Evolutionary conservation across 1,140 invertebrate genomes (phyloP).

Genomic region (Globodera ellingtonae): DNA sequence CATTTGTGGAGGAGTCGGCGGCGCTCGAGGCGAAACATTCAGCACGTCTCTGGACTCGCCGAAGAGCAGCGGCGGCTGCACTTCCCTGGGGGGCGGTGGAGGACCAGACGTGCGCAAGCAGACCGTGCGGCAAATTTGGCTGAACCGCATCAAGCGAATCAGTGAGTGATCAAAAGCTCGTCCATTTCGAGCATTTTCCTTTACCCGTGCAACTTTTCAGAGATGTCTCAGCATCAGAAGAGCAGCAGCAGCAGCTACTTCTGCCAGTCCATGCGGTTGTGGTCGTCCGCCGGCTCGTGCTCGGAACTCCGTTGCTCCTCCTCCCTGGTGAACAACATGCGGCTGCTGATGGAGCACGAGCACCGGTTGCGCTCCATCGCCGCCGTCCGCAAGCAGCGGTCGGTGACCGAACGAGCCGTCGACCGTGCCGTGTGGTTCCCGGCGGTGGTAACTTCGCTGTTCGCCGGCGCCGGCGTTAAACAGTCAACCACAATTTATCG

Average conservation of each 20-base stretch:
- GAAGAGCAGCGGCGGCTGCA: constrained; percentile 16
- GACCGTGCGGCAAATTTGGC: constrained; percentile 16
- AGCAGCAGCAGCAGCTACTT: neutral
- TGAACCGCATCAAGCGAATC: constrained; percentile 23
- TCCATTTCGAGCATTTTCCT: no score
- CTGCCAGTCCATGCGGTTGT: neutral
- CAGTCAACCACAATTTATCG: constrained; percentile 17
- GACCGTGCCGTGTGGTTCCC: constrained; percentile 54
- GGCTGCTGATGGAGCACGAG: constrained; percentile 14
- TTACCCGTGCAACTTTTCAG: neutral
- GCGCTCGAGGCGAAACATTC: constrained; percentile 15
- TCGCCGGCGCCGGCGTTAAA: constrained; percentile 25
- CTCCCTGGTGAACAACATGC: constrained; percentile 5
- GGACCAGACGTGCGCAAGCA: neutral
- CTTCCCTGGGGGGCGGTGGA: neutral
- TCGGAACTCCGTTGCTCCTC: neutral
- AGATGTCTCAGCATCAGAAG: constrained; percentile 8
- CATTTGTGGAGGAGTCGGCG: neutral
- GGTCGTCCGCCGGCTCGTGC: neutral
- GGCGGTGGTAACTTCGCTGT: constrained; percentile 49
- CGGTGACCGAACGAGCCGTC: constrained; percentile 30
- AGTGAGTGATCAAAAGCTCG: constrained; percentile 5
- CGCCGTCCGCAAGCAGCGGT: constrained; percentile 14
- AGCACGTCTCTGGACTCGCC: constrained; percentile 23
- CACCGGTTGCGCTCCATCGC: constrained; percentile 9